These are phyloP conservation scores for Corythucha ciliata DNA, from an alignment of 2,888 invertebrate genomes.

Conservation along the genomic window DNA sequence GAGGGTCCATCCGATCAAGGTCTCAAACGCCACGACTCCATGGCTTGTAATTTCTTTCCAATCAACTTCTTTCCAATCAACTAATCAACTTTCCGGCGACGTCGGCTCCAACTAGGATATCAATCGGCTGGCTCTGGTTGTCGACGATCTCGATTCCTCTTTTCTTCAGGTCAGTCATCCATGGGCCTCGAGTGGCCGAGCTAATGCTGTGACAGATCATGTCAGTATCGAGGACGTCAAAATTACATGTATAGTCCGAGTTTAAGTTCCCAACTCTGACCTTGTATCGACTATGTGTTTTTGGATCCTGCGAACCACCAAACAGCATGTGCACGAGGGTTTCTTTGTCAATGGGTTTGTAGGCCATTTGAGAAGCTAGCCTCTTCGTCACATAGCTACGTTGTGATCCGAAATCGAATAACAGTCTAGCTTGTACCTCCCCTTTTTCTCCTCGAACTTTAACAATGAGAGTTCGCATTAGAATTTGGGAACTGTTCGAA, in stretches of 20 bases:
- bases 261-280: not conserved
- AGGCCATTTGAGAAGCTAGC: not conserved
- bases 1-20: slow-evolving; percentile 16
- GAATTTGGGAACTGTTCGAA: not conserved
- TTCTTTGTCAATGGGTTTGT: not conserved
- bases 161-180: slow-evolving; percentile 4
- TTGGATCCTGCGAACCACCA: slow-evolving; percentile 13
- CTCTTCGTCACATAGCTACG: slow-evolving; percentile 1
- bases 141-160: not conserved
- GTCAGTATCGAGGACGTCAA: slow-evolving; percentile 12
- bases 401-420: slow-evolving; percentile 8
- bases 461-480: slow-evolving; percentile 11
- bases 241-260: slow-evolving; percentile 9
- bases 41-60: too few species aligned
- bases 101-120: slow-evolving; percentile 16
- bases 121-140: slow-evolving; percentile 3
- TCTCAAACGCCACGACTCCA: slow-evolving; percentile 14
- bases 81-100: slow-evolving; percentile 14
- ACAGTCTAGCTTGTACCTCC: not conserved
- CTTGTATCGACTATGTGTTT: slow-evolving; percentile 9
- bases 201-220: slow-evolving; percentile 5
- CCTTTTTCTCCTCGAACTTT: not conserved
- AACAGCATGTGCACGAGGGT: slow-evolving; percentile 12
- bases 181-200: not conserved
- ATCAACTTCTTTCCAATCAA: slow-evolving; percentile 10